Percentiles rank a stretch among this genome's conserved stretches.
phyloP scores from a whole-genome alignment of 1,140 invertebrate genomes.

The Pristionchus pacificus region DNA sequence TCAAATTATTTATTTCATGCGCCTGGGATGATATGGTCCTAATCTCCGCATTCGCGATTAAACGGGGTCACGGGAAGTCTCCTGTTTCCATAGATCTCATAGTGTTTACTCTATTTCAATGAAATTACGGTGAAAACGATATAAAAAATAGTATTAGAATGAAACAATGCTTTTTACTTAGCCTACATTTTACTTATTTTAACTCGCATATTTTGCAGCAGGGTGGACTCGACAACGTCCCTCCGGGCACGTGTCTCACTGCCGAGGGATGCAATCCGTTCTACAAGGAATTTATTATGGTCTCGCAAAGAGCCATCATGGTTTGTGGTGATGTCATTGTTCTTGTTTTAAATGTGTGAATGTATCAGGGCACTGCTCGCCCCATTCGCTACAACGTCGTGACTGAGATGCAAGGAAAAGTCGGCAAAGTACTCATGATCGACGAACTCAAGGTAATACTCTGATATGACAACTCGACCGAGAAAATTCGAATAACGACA shows the following conservation, averaged over 20 bases:
- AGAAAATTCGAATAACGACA: too few species aligned
- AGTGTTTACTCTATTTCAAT: too few species aligned
- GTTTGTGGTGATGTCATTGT: not conserved
- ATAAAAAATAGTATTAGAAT: too few species aligned
- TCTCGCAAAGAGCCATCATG: conserved; percentile 15
- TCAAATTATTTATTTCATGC: too few species aligned
- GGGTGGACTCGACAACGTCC: conserved; percentile 19
- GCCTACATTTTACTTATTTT: not conserved
- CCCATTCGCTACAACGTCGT: not conserved
- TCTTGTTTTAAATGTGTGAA: not conserved
- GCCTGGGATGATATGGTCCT: too few species aligned
- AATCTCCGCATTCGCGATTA: too few species aligned
- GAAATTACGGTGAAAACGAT: too few species aligned
- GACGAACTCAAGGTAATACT: not conserved
- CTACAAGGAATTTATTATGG: conserved; percentile 24
- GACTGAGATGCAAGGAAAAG: not conserved
- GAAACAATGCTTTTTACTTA: too few species aligned
- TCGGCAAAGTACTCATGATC: not conserved
- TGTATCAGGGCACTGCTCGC: not conserved
- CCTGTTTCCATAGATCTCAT: too few species aligned
- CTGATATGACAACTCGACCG: not conserved
- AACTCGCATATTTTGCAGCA: not conserved
- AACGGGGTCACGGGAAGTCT: too few species aligned
- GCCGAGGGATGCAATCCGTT: conserved; percentile 2
- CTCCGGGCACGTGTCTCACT: conserved; percentile 18